Evolutionary conservation across 2,113 vertebrate genomes (phyloP), one percentile per base, ranked within the genome.

Genomic region (Ancistrus triradiatus): DNA sequence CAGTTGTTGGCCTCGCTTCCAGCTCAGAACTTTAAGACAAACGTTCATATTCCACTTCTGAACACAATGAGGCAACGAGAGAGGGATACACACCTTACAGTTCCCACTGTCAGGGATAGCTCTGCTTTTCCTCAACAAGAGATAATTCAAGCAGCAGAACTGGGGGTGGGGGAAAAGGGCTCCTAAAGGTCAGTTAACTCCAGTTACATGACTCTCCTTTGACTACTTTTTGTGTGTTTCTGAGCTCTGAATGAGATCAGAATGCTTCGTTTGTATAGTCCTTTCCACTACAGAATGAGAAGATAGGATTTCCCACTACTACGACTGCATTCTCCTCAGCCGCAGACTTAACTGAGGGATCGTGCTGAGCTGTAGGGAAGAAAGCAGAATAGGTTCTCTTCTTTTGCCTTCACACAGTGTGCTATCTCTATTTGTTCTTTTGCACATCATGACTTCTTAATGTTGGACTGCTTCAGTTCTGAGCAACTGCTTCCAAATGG

Each of bases 141-240:
- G 53, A 59, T 37, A 21, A 21, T 33, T 15, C 9, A 13, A 49
- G 14, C 25, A 57, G 49, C 5, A 31, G 28, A 40, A 40, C 18
- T 7, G 19, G 49, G 22, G 24, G 3, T n/a, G 19, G 18, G 68
- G 63, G 60, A 17, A 35, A 51, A 35, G 1, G 28, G 18, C 35
- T 74, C 19, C 7, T 18, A 62, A 37, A 63, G 77, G 67, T 82
- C 76, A 77, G 56, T 57, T 81, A 37, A 38, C 69, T 82, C 68
- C 11, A 66, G 74, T 83, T 78, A 72, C 83, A 75, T 42, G 22
- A 37, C 55, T 70, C 64, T 38, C 24, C 52, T 63, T 46, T 55
- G 43, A 38, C 61, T 55, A 50, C 56, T 21, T 47, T 47, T 63
- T 70, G 72, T 76, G 35, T 18, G 0, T 7, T 13, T 59, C 55